Evolutionary conservation across 2,888 invertebrate species (phyloP).

Genomic region (Isoperla grammatica): DNA sequence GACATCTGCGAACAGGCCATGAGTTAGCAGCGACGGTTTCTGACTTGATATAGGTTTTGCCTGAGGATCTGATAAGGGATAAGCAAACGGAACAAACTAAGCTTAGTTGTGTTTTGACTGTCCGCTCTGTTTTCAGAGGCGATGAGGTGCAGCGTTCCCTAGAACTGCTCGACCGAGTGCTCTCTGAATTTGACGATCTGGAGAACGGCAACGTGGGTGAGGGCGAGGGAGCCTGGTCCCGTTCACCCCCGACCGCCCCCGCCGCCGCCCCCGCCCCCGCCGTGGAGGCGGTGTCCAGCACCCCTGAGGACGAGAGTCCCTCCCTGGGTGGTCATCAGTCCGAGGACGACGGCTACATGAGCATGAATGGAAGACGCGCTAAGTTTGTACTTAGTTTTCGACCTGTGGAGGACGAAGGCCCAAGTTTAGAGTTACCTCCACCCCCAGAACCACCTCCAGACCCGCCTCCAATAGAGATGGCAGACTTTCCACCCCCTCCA

Average conservation of each 20-base stretch:
- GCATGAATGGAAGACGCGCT: slow-evolving; percentile 79
- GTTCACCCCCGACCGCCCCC: slow-evolving; percentile 32
- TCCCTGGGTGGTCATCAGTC: slow-evolving; percentile 77
- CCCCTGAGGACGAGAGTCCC: slow-evolving; percentile 64
- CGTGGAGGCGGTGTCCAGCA: slow-evolving; percentile 44
- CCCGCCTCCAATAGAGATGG: slow-evolving; percentile 33
- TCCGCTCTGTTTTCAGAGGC: slow-evolving; percentile 53
- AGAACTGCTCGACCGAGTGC: slow-evolving; percentile 81
- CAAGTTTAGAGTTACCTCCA: slow-evolving; percentile 19
- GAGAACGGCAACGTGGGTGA: slow-evolving; percentile 54
- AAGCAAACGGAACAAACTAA: background rate
- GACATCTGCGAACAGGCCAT: background rate
- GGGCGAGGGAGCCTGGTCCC: slow-evolving; percentile 23
- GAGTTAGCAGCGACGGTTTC: too few species aligned
- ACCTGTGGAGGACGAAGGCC: slow-evolving; percentile 50
- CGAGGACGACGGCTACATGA: slow-evolving; percentile 89
- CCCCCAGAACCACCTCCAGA: slow-evolving; percentile 38
- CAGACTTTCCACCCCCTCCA: slow-evolving; percentile 65
- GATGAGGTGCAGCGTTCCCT: slow-evolving; percentile 86
- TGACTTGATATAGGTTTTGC: too few species aligned
- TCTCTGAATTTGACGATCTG: slow-evolving; percentile 85
- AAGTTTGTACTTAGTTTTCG: slow-evolving; percentile 67
- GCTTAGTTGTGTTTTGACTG: slow-evolving; percentile 35
- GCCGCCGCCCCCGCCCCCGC: slow-evolving; percentile 37
- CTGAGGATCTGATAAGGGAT: background rate